phyloP scores from a whole-genome alignment of 2,888 invertebrate genomes.

The Cheilosia grossa region DNA sequence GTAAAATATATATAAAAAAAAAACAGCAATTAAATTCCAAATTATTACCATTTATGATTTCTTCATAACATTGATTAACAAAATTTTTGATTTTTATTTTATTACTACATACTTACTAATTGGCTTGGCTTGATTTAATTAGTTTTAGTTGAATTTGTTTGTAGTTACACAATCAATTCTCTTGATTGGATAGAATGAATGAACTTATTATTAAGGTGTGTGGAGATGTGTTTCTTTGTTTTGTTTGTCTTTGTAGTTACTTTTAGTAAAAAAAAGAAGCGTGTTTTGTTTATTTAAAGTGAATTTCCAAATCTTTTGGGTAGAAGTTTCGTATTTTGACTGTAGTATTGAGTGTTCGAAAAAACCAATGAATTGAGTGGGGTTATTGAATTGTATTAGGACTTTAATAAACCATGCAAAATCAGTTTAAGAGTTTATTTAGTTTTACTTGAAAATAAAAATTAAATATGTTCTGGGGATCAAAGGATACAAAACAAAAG shows the following conservation, averaged over 20 bases:
- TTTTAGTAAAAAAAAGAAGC: neutral
- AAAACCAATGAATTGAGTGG: too few species aligned
- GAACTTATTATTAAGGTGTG: constrained; percentile 2
- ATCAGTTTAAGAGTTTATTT: too few species aligned
- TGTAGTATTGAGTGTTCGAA: too few species aligned
- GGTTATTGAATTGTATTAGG: too few species aligned
- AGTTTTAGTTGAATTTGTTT: constrained; percentile 26
- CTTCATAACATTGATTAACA: constrained; percentile 41
- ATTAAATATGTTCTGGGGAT: too few species aligned
- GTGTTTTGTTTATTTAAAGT: too few species aligned
- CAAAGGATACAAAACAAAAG: too few species aligned
- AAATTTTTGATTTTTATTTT: constrained; percentile 15
- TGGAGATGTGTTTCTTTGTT: neutral
- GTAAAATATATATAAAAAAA: constrained; percentile 81
- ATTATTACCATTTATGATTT: constrained; percentile 49
- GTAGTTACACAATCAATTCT: neutral
- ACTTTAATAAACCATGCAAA: too few species aligned
- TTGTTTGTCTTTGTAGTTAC: constrained; percentile 19
- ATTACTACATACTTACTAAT: constrained; percentile 54
- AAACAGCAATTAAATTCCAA: constrained; percentile 74
- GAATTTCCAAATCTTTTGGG: too few species aligned
- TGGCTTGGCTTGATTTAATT: constrained; percentile 71
- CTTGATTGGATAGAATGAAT: constrained; percentile 10
- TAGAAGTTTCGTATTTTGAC: too few species aligned
- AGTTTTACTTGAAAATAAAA: too few species aligned